Evolutionary conservation across 2,888 invertebrate genomes (phyloP), one percentile per base, ranked within the genome.

Genomic region (Luffia ferchaultella): DNA sequence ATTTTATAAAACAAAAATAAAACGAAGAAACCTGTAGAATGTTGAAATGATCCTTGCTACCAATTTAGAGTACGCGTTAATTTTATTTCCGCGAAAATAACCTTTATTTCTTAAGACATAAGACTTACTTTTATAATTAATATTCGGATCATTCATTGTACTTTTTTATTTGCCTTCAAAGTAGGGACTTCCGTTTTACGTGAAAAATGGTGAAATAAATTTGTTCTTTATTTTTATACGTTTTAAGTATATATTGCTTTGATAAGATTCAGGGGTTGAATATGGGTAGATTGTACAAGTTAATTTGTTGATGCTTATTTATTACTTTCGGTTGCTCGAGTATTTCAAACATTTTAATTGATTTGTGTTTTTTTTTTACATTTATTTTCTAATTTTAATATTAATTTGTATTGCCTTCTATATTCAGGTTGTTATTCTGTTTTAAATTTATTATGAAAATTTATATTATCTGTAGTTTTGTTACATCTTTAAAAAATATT

Each of bases 251-350:
- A 12, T 30, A 30, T 30, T 30, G 30, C 30, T 12, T 7, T 30
- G 12, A 30, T 12, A 12, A 30, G 12, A 30, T 7, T 30, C 12
- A 12, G 30, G 30, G 30, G 12, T 30, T 30, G 30, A 30, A 30
- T 7, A 30, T 30, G 30, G 30, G 12, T 30, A 12, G 30, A 30
- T 20, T 30, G 30, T 49, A 49, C 20, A 20, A 20, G 49, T 44
- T 43, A 49, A 49, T 44, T 49, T 49, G 49, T 44, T 49, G 16
- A 5, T 43, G 43, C 20, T 30, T 49, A 49, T 49, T 49, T 49
- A 49, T 49, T 43, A 17, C 44, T 43, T 44, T 43, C 18, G 49
- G 16, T 40, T 18, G 15, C 20, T 12, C 16, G 16, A 19, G 3
- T 30, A 46, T 46, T 20, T 46, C 20, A 30, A 46, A 15, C 20